Conservation (phyloP, 2,888 invertebrate species). For the Agrenia bidenticulata region DNA sequence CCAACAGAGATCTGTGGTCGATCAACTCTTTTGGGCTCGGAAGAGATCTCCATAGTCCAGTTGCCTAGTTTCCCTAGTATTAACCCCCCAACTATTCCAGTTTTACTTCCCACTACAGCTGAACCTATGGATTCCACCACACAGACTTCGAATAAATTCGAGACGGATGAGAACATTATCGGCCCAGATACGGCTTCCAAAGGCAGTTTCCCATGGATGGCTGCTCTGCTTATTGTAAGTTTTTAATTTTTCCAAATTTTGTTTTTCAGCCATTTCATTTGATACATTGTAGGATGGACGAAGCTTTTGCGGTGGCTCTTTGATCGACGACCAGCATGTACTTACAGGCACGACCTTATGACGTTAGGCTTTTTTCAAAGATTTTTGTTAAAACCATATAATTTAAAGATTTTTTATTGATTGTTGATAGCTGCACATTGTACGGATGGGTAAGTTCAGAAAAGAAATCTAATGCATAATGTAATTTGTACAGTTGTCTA, state of each 20-base stretch:
- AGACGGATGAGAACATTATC: constrained; percentile 35
- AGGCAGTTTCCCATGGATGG: constrained; percentile 52
- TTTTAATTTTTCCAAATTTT: neutral
- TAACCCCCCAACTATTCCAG: neutral
- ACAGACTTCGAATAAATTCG: constrained; percentile 4
- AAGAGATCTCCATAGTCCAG: neutral
- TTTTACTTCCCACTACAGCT: neutral
- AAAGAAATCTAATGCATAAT: too few relatives aligned
- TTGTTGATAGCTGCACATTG: constrained; percentile 47
- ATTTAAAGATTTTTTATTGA: constrained; percentile 11
- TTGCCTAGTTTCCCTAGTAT: constrained; percentile 14
- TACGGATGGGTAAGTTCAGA: constrained; percentile 48
- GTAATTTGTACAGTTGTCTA: neutral
- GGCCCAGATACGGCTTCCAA: constrained; percentile 40
- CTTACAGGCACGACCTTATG: constrained; percentile 28
- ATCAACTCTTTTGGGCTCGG: constrained; percentile 2
- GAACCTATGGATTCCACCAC: neutral
- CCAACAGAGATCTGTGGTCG: constrained; percentile 3
- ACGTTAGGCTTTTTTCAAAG: neutral
- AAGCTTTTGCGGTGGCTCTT: constrained; percentile 48
- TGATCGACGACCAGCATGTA: constrained; percentile 38
- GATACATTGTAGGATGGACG: constrained; percentile 33
- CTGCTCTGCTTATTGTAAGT: constrained; percentile 43
- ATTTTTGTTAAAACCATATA: neutral
- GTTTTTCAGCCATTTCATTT: too few relatives aligned